Conservation (phyloP, 2,888 invertebrate genomes). For the Drosophila basisetae region DNA sequence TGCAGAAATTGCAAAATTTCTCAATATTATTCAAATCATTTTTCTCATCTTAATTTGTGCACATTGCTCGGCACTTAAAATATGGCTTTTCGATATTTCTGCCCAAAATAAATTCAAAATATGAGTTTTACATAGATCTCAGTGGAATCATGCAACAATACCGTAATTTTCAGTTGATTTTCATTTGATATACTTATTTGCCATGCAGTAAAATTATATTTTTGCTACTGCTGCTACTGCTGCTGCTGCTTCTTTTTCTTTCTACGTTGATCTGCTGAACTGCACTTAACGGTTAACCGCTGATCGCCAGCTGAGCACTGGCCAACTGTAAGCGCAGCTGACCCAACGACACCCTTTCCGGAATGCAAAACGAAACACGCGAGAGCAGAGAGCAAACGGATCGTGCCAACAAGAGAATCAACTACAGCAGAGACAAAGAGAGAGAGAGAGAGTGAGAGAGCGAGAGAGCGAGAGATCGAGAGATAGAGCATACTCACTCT, state of each 20-base stretch:
- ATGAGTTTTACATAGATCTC: slow-evolving; percentile 9
- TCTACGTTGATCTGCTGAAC: slow-evolving; percentile 44
- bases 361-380: slow-evolving; percentile 35
- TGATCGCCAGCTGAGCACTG: slow-evolving; percentile 33
- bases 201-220: neutral
- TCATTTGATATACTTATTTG: slow-evolving; percentile 11
- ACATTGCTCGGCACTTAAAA: neutral
- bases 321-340: slow-evolving; percentile 36
- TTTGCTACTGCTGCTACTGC: neutral
- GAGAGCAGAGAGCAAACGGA: slow-evolving; percentile 16
- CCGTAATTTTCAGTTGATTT: neutral
- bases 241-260: slow-evolving; percentile 10
- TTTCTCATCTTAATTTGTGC: neutral
- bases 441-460: neutral
- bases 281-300: slow-evolving; percentile 44
- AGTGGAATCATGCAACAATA: slow-evolving; percentile 6
- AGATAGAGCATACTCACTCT: slow-evolving; percentile 17
- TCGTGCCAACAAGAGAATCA: slow-evolving; percentile 11
- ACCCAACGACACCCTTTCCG: slow-evolving; percentile 52
- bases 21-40: neutral
- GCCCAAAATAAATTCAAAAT: slow-evolving; percentile 11
- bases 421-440: neutral
- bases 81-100: neutral
- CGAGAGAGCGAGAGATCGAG: neutral
- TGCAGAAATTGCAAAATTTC: neutral